phyloP scores from a whole-genome alignment of 37 sponge, comb jelly and placozoan genomes.

The Cladorhizidae sp. region DNA sequence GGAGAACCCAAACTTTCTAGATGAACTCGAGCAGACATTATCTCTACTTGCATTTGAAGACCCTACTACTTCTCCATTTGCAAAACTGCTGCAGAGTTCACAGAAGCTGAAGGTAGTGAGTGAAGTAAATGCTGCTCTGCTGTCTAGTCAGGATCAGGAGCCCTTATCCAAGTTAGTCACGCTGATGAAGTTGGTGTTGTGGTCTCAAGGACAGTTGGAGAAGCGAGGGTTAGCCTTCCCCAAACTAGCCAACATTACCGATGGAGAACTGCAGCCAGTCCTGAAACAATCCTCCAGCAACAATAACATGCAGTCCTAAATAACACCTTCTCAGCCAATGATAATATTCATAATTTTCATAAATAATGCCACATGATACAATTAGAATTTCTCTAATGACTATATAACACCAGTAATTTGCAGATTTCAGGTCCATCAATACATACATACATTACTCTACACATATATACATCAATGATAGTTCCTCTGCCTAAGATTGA shows the following conservation, averaged over 20 bases:
- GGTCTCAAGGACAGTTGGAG: constrained; percentile 81
- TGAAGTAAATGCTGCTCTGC: constrained; percentile 86
- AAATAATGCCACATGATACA: too few relatives aligned
- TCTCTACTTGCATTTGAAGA: constrained; percentile 83
- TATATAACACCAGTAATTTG: too few relatives aligned
- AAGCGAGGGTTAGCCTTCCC: constrained; percentile 62
- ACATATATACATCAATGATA: too few relatives aligned
- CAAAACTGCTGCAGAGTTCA: constrained; percentile 74
- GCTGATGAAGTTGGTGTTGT: constrained; percentile 82
- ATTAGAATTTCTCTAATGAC: too few relatives aligned
- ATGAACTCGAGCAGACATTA: constrained; percentile 84
- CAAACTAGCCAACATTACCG: constrained; percentile 46
- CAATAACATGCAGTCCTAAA: not conserved
- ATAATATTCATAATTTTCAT: not conserved
- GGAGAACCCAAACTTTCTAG: constrained; percentile 82
- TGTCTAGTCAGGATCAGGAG: constrained; percentile 77
- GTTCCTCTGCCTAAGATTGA: too few relatives aligned
- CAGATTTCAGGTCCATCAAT: too few relatives aligned
- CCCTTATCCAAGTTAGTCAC: constrained; percentile 60
- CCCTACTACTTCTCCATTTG: constrained; percentile 59
- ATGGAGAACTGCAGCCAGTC: constrained; percentile 35
- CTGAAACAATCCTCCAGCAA: not conserved
- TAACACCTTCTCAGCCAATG: not conserved
- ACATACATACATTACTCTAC: too few relatives aligned
- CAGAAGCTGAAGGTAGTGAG: constrained; percentile 86